Evolutionary conservation across 2,888 invertebrate genomes (phyloP), one percentile per base, ranked within the genome.

Genomic region (Loripinus fragilis): DNA sequence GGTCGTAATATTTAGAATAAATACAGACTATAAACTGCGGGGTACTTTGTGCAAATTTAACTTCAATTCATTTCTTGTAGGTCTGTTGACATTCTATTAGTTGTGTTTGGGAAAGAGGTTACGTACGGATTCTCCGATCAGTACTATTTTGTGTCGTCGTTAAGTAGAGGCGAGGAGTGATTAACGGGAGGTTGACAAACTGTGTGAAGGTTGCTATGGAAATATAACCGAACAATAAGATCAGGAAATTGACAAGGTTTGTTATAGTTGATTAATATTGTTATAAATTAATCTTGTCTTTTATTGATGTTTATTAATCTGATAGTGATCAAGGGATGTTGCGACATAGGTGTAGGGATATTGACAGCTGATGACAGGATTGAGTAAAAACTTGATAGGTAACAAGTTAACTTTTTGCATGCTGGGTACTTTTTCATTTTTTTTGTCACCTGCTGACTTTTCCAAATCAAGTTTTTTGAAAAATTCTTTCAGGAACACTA

Each of bases 141-240:
- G 60, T 33, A 60, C 30, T 74, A 55, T 68, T 78, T 74, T 78
- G 74, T 67, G 71, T 71, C 74, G 78, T 78, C 71, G 74, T 74
- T 30, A 55, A 50, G 74, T 74, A 74, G 71, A 71, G 74, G 38
- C 35, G 41, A 45, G 52, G 52, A 30, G 68, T 45, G 72, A 60
- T 71, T 60, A 30, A 60, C 33, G 30, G 60, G 60, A 60, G 33
- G 60, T 60, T 60, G 60, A 60, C 60, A 20, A 52, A 78, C 74
- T 60, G 68, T 55, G 45, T 67, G 60, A 60, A 28, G 33, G 74
- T 78, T 74, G 66, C 78, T 55, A 78, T 78, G 74, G 78, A 74
- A 64, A 78, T 74, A 64, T 52, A 74, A 50, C 64, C 64, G n/a
- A 35, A 15, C 33, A 28, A n/a, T 33, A 60, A 7, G 33, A 60